A percentile compares a stretch with the other conserved stretches of the same genome.
These are phyloP conservation scores for Polietes domitor DNA, from an alignment of 2,888 invertebrate species.

Conservation along the genomic window DNA sequence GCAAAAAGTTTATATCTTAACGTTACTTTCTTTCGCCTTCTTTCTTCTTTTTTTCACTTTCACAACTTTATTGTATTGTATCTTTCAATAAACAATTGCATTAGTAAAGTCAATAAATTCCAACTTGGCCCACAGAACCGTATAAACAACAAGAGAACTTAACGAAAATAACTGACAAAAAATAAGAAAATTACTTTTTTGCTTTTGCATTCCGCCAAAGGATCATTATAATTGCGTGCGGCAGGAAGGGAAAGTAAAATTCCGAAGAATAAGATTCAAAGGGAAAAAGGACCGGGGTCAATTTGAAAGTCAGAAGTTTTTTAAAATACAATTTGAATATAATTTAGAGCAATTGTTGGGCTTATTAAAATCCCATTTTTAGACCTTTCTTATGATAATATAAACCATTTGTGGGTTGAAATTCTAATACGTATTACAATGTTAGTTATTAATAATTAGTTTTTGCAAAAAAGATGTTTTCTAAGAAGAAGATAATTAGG, in stretches of 20 bases:
- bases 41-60: neutral
- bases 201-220: neutral
- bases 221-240: neutral
- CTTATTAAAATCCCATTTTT: neutral
- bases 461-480: too few species aligned
- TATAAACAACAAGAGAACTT: conserved; percentile 6
- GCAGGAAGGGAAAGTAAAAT: neutral
- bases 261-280: neutral
- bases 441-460: neutral
- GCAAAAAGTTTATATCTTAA: conserved; percentile 11
- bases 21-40: neutral
- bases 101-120: conserved; percentile 34
- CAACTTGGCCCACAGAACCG: neutral
- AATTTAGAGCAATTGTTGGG: neutral
- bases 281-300: neutral
- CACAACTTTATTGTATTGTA: neutral
- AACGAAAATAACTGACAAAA: conserved; percentile 18
- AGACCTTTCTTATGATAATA: too few species aligned
- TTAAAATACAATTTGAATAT: neutral
- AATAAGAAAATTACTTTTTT: conserved; percentile 5
- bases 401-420: neutral
- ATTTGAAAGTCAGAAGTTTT: neutral
- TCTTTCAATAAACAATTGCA: conserved; percentile 23
- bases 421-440: neutral
- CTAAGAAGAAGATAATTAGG: too few species aligned